Evolutionary conservation across 2,113 vertebrate species (phyloP), one percentile per base, ranked within the genome.

Genomic region (Tretioscincus oriximinensis): DNA sequence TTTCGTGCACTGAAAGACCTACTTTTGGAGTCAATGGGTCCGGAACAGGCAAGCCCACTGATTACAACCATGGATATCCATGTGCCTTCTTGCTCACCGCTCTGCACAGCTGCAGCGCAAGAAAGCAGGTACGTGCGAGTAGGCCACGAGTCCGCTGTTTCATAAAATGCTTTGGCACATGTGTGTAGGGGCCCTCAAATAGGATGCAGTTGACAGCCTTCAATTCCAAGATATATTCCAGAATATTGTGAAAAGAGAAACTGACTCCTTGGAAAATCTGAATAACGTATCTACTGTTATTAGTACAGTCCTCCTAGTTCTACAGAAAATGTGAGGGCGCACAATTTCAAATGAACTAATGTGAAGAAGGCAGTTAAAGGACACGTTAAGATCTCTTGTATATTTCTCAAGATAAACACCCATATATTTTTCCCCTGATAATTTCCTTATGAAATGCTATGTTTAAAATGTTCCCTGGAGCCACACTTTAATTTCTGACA

Each of bases 401-500:
- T 68, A 35, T 24, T 35, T 74, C 58, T 76, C n/a, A 26, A 68
- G 51, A 63, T 61, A 65, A 47, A 61, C 54, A 76, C 65, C 35
- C 74, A 54, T 26, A 69, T 5, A 69, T 81, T 69, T 47, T 69
- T 63, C 5, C 67, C 45, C 29, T 28, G 31, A 51, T 28, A 58
- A 69, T 61, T 75, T 69, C 54, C 24, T 31, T 45, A 21, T 80
- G 60, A 80, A 72, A 29, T 58, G 54, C 67, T 24, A 51, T 24
- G 10, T 67, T 68, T 68, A 49, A 51, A 49, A 80, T 28, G 35
- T 49, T 28, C 41, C 58, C 58, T 47, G 51, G 35, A 81, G 64
- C 24, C 65, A 60, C 54, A 61, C 20, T 41, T 60, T 69, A 69
- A 58, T 76, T 68, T 81, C n/a, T 76, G 61, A 81, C 24, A 10